phyloP scores from a whole-genome alignment of 2,113 vertebrate species.

The Parotia lawesii region DNA sequence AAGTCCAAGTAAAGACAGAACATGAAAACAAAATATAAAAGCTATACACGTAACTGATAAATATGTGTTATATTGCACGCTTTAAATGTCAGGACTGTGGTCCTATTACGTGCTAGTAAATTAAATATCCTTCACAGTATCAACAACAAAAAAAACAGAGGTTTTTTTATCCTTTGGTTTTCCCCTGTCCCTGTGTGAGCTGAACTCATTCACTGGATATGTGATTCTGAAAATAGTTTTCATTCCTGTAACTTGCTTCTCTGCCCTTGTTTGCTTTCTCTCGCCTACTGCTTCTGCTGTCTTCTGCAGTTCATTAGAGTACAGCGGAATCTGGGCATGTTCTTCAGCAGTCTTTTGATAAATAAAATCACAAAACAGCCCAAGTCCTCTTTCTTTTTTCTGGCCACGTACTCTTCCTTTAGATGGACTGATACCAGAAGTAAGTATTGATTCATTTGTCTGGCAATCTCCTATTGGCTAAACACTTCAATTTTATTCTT shows the following conservation, averaged over 20 bases:
- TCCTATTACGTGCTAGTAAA: neutral
- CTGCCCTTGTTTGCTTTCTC: neutral
- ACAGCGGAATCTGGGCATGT: neutral
- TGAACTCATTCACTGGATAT: neutral
- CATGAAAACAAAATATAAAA: neutral
- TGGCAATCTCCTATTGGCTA: neutral
- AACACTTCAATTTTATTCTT: neutral
- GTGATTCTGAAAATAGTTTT: neutral
- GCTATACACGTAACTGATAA: neutral
- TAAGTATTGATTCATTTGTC: slow-evolving; percentile 11
- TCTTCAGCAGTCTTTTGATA: neutral
- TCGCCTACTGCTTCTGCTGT: neutral
- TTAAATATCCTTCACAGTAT: neutral
- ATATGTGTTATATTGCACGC: neutral
- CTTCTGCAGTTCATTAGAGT: neutral
- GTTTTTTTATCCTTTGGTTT: neutral
- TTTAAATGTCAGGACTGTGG: neutral
- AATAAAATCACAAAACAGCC: neutral
- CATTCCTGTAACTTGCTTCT: neutral
- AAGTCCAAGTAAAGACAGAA: neutral
- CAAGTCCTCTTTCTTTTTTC: neutral
- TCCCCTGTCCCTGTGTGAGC: neutral
- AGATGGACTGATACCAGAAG: neutral
- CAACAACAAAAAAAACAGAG: neutral
- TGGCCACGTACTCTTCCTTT: slow-evolving; percentile 3